phyloP scores from a whole-genome alignment of 2,888 invertebrate genomes.

The Eristalis intricaria region DNA sequence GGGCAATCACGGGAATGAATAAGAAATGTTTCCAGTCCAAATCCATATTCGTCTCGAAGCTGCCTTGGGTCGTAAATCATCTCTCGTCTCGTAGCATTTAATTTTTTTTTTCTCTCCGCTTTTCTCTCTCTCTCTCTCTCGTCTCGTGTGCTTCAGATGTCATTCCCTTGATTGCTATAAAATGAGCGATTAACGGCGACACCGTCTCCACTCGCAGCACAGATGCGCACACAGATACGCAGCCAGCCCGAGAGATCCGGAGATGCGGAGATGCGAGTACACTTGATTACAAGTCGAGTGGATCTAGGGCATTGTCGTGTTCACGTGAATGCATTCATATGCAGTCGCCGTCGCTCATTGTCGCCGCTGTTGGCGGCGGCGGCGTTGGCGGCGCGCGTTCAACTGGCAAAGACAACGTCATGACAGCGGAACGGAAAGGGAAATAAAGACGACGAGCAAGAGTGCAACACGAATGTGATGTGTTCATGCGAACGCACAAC shows the following conservation, averaged over 20 bases:
- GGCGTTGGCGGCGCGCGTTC: conserved; percentile 42
- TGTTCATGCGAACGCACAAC: conserved; percentile 47
- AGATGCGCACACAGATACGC: background rate
- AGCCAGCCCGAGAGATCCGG: background rate
- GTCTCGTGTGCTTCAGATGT: conserved; percentile 24
- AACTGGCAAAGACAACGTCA: conserved; percentile 38
- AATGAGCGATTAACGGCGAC: conserved; percentile 59
- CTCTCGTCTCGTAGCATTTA: conserved; percentile 40
- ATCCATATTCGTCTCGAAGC: conserved; percentile 28
- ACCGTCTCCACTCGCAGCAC: conserved; percentile 13
- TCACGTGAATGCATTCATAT: conserved; percentile 55
- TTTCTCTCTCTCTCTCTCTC: background rate
- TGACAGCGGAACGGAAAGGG: conserved; percentile 1
- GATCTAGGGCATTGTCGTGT: conserved; percentile 60
- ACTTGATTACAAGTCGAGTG: conserved; percentile 51
- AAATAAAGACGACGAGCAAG: conserved; percentile 15
- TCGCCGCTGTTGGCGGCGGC: conserved; percentile 5
- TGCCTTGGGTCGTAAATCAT: conserved; percentile 53
- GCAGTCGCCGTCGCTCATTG: background rate
- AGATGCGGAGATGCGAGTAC: background rate
- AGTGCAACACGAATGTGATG: conserved; percentile 49
- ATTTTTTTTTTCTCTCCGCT: background rate
- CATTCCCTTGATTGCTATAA: conserved; percentile 49
- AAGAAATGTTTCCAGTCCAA: conserved; percentile 28
- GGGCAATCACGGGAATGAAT: conserved; percentile 25